Evolutionary conservation across 2,113 vertebrate genomes (phyloP).

Genomic region (Stictonetta naevosa): DNA sequence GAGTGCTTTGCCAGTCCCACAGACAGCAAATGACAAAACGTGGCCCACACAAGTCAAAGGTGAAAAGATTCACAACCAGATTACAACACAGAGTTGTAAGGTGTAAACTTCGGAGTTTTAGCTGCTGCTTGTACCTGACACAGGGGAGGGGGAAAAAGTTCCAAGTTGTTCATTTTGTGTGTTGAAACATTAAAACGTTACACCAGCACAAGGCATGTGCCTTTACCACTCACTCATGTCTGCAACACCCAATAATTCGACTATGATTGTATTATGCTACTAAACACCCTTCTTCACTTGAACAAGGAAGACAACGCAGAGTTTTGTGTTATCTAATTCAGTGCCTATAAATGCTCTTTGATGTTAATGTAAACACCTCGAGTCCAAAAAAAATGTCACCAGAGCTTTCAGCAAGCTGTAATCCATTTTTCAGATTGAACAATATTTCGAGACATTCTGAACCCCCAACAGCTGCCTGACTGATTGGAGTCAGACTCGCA

Average conservation of each 20-base stretch:
- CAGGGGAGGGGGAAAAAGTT: not conserved
- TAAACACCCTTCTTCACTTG: not conserved
- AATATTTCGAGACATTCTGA: not conserved
- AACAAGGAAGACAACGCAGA: not conserved
- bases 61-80: not conserved
- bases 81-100: not conserved
- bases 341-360: not conserved
- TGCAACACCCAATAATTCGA: not conserved
- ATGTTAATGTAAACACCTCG: not conserved
- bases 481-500: not conserved
- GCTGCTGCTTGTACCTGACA: not conserved
- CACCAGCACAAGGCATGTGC: not conserved
- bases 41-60: not conserved
- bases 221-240: not conserved
- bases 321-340: not conserved
- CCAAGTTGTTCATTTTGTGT: not conserved
- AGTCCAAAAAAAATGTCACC: not conserved
- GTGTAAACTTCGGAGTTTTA: not conserved
- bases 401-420: not conserved
- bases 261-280: fast-evolving
- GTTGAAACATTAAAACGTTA: not conserved
- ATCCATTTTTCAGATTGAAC: not conserved
- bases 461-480: not conserved
- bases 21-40: not conserved
- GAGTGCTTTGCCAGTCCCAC: not conserved